Conservation (phyloP, 1,140 invertebrate species). For the Lerema accius region DNA sequence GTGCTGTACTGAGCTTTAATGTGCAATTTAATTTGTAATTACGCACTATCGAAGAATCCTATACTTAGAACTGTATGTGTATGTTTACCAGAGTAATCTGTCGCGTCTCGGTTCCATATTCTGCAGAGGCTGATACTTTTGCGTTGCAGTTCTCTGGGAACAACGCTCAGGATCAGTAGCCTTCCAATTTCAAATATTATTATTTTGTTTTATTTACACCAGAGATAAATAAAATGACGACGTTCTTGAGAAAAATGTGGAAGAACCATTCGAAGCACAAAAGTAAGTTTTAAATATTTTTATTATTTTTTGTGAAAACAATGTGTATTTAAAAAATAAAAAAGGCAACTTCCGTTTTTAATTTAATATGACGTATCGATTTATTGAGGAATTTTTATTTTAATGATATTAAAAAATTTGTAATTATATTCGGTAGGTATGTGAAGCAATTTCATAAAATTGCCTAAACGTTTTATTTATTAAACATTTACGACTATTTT, state of each 20-base stretch:
- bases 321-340: no score
- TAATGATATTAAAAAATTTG: no score
- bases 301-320: constrained; percentile 18
- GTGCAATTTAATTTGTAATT: neutral
- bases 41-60: constrained; percentile 10
- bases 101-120: constrained; percentile 34
- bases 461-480: no score
- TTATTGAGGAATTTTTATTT: no score
- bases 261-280: constrained; percentile 87
- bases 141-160: constrained; percentile 47
- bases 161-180: constrained; percentile 59
- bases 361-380: no score
- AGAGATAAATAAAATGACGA: constrained; percentile 65
- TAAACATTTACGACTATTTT: no score
- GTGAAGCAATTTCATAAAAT: no score
- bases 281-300: constrained; percentile 82
- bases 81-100: constrained; percentile 17
- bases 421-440: no score
- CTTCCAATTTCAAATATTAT: constrained; percentile 33
- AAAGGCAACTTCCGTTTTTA: no score
- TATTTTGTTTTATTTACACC: constrained; percentile 27
- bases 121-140: constrained; percentile 48
- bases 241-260: constrained; percentile 86
- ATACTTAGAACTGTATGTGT: constrained; percentile 4
- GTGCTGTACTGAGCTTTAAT: neutral